Evolutionary conservation across 2,888 invertebrate genomes (phyloP).

Genomic region (Erannis defoliaria): DNA sequence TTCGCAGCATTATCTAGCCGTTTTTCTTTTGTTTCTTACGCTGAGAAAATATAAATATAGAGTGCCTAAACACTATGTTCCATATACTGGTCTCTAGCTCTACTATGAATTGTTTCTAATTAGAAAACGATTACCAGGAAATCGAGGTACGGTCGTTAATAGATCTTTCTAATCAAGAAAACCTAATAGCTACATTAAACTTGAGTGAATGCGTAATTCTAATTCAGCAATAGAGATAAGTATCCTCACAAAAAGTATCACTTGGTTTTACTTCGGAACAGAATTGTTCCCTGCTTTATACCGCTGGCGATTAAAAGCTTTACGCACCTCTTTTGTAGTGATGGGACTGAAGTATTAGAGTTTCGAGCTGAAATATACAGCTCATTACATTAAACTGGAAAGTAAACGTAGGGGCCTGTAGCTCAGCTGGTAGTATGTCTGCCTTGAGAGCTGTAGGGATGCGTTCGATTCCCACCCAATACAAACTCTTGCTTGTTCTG

Average conservation of each 20-base stretch:
- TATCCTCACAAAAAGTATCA: slow-evolving; percentile 37
- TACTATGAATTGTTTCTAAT: too few species aligned
- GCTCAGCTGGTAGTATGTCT: background rate
- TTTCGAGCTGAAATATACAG: slow-evolving; percentile 3
- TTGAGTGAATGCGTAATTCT: slow-evolving; percentile 17
- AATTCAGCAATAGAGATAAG: slow-evolving; percentile 25
- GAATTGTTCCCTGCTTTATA: slow-evolving; percentile 37
- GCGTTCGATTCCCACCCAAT: too few species aligned
- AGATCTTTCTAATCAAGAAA: slow-evolving; percentile 1
- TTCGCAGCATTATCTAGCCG: too few species aligned
- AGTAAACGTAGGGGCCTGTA: background rate
- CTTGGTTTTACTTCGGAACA: slow-evolving; percentile 36
- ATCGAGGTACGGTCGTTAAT: background rate
- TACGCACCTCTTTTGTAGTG: slow-evolving; percentile 18
- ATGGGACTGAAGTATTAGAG: slow-evolving; percentile 10
- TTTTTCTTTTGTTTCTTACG: too few species aligned
- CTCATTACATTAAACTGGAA: background rate
- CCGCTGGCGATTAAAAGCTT: slow-evolving; percentile 26
- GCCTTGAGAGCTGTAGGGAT: too few species aligned
- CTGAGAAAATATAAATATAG: too few species aligned
- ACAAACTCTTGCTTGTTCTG: too few species aligned
- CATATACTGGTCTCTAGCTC: too few species aligned
- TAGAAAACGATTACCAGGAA: too few species aligned
- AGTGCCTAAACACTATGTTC: too few species aligned
- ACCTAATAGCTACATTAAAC: slow-evolving; percentile 4